Conservation (phyloP, 2,888 invertebrate genomes). For the Deroplatys truncata region DNA sequence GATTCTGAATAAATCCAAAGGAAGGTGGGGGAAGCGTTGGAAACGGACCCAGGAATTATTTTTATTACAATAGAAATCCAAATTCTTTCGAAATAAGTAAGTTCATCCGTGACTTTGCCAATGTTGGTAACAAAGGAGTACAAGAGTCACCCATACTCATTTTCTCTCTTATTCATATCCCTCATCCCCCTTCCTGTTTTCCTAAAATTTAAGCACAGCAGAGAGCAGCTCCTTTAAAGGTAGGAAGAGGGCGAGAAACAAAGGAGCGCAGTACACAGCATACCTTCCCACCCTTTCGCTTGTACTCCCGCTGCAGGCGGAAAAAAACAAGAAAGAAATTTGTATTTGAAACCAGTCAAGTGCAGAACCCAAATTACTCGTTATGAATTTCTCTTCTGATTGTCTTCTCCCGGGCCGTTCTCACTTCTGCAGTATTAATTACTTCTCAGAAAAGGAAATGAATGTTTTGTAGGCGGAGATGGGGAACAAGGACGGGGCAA, state of each 20-base stretch:
- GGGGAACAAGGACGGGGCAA: background rate
- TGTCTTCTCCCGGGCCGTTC: slow-evolving; percentile 17
- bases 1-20: background rate
- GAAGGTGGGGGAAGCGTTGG: background rate
- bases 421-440: slow-evolving; percentile 25
- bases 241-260: background rate
- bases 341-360: slow-evolving; percentile 31
- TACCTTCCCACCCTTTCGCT: background rate
- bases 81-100: background rate
- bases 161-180: background rate
- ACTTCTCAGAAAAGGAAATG: slow-evolving; percentile 23
- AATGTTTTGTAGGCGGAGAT: background rate
- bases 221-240: background rate
- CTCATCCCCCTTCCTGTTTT: background rate
- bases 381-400: slow-evolving; percentile 30
- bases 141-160: background rate
- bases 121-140: background rate
- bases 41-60: background rate
- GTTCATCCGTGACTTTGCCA: background rate
- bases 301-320: background rate
- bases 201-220: background rate
- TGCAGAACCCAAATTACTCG: slow-evolving; percentile 32
- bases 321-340: slow-evolving; percentile 21
- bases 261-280: background rate
- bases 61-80: background rate